phyloP scores from a whole-genome alignment of 1,140 invertebrate genomes.

The Eciton burchellii region DNA sequence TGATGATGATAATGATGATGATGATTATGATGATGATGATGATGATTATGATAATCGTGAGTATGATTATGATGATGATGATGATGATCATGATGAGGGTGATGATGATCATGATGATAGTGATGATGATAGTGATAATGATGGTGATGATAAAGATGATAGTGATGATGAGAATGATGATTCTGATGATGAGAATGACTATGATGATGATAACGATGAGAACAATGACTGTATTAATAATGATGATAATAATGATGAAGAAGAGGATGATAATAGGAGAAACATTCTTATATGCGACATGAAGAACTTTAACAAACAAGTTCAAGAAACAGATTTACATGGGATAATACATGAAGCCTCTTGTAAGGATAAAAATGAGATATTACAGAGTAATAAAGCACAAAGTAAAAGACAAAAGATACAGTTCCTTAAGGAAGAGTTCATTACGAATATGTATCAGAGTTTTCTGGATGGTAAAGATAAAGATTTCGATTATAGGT shows the following conservation, averaged over 20 bases:
- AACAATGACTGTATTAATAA: too few relatives aligned
- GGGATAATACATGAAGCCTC: not conserved
- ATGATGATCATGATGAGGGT: constrained; percentile 50
- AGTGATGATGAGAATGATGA: constrained; percentile 74
- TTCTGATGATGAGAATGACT: too few relatives aligned
- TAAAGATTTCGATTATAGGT: constrained; percentile 93
- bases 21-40: constrained; percentile 65
- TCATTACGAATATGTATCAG: constrained; percentile 94
- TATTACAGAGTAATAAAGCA: constrained; percentile 24
- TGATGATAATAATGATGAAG: constrained; percentile 69
- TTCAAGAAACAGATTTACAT: constrained; percentile 40
- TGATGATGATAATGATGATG: constrained; percentile 79
- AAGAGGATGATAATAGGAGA: constrained; percentile 76
- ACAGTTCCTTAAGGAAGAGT: constrained; percentile 92
- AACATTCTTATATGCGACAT: not conserved
- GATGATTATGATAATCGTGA: constrained; percentile 74
- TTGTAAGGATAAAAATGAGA: constrained; percentile 12
- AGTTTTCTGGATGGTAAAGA: constrained; percentile 95
- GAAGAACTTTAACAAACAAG: constrained; percentile 20
- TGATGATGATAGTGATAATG: constrained; percentile 79
- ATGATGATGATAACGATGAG: constrained; percentile 80
- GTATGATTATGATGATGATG: constrained; percentile 82
- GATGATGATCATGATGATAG: constrained; percentile 74
- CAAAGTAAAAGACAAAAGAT: constrained; percentile 84
- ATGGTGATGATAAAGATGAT: constrained; percentile 66